Evolutionary conservation across 2,888 invertebrate genomes (phyloP).

Genomic region (Drosophila paranaensis): DNA sequence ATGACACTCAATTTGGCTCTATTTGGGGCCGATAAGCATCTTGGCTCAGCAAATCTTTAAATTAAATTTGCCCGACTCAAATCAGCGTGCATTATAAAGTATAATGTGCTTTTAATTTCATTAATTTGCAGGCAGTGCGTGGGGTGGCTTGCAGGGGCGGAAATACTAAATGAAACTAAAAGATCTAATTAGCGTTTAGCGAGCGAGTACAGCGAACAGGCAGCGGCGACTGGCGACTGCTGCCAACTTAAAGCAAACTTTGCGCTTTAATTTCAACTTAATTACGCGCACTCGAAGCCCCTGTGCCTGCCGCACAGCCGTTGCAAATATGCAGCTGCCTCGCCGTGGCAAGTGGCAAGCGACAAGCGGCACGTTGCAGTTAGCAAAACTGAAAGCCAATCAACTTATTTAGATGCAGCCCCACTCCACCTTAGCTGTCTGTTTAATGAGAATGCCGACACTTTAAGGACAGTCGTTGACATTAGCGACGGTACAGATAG

Average conservation of each 20-base stretch:
- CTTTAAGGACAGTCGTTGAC: too few species aligned
- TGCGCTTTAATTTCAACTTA: conserved; percentile 76
- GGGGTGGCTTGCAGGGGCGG: neutral
- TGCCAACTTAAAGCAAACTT: conserved; percentile 75
- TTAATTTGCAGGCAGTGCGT: conserved; percentile 70
- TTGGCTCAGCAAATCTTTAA: conserved; percentile 68
- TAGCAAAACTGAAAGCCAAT: conserved; percentile 68
- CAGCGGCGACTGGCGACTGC: conserved; percentile 6
- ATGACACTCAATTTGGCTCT: conserved; percentile 45
- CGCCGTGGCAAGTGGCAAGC: too few species aligned
- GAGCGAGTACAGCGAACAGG: conserved; percentile 4
- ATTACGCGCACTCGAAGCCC: conserved; percentile 52
- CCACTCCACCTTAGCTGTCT: too few species aligned
- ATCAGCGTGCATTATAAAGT: conserved; percentile 77
- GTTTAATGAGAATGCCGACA: too few species aligned
- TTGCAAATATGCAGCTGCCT: conserved; percentile 23
- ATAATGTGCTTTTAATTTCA: conserved; percentile 81
- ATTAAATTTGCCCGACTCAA: conserved; percentile 70
- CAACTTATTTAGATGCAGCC: conserved; percentile 47
- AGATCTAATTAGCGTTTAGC: conserved; percentile 74
- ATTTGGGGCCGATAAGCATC: conserved; percentile 32
- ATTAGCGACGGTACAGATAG: too few species aligned
- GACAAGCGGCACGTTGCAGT: conserved; percentile 21
- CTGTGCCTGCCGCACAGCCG: neutral
- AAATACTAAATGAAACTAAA: conserved; percentile 60